These are phyloP conservation scores for Platycheirus albimanus DNA, from an alignment of 2,888 invertebrate genomes.

Conservation along the genomic window DNA sequence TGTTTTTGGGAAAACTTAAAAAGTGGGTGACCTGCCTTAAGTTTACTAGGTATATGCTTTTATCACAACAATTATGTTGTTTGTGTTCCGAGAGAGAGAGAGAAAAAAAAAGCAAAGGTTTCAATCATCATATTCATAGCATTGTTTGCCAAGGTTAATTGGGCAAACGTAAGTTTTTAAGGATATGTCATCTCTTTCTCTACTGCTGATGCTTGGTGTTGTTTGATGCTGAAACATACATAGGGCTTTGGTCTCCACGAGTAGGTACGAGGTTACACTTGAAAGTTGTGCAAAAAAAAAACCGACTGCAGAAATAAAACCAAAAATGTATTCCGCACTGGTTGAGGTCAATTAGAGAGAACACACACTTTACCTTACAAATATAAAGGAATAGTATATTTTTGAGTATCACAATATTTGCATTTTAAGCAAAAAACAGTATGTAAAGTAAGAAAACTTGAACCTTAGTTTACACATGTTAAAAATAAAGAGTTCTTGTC, in stretches of 20 bases:
- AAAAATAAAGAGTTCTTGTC: no score
- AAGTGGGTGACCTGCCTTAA: slow-evolving; percentile 5
- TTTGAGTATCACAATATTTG: neutral
- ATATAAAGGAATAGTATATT: neutral
- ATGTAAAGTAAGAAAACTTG: neutral
- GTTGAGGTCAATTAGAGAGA: neutral
- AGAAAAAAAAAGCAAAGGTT: slow-evolving; percentile 28
- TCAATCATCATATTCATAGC: slow-evolving; percentile 28
- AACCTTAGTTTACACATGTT: no score
- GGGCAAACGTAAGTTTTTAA: slow-evolving; percentile 43
- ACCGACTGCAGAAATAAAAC: neutral
- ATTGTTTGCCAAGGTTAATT: slow-evolving; percentile 71
- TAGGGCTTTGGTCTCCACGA: no score
- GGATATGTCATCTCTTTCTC: slow-evolving; percentile 2
- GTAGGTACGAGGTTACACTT: no score
- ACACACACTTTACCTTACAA: neutral
- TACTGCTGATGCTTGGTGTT: neutral
- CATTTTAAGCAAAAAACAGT: neutral
- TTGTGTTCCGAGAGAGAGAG: slow-evolving; percentile 4
- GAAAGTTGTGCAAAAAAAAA: neutral
- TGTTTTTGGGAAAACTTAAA: neutral
- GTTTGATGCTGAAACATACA: no score
- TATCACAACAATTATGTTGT: neutral
- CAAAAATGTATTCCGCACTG: neutral
- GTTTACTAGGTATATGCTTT: neutral